These are phyloP conservation scores for Oryzaephilus surinamensis DNA, from an alignment of 1,140 invertebrate genomes.

Conservation along the genomic window DNA sequence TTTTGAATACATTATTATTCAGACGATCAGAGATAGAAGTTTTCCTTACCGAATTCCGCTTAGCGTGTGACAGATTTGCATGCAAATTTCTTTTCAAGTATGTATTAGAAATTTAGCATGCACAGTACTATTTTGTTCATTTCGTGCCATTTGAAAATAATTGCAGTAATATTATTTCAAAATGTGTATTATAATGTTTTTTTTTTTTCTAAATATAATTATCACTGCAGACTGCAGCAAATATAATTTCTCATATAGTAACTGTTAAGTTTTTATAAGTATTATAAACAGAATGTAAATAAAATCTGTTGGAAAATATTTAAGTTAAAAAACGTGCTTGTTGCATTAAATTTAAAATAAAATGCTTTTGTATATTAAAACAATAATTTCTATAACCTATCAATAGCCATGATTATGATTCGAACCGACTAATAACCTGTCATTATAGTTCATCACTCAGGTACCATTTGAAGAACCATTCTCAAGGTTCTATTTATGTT, in stretches of 20 bases:
- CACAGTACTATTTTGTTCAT: constrained; percentile 11
- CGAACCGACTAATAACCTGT: constrained; percentile 14
- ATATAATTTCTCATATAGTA: too few relatives aligned
- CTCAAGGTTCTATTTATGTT: neutral
- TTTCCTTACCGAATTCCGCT: constrained; percentile 31
- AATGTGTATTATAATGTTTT: too few relatives aligned
- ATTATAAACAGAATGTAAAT: too few relatives aligned
- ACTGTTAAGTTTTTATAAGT: too few relatives aligned
- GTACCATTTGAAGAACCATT: neutral
- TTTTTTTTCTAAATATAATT: too few relatives aligned
- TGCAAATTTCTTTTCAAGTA: constrained; percentile 33
- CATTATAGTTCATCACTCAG: constrained; percentile 9
- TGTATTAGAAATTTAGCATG: constrained; percentile 31
- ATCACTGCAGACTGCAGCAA: too few relatives aligned
- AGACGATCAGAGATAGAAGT: constrained; percentile 31
- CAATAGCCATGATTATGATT: constrained; percentile 13
- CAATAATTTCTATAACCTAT: constrained; percentile 12
- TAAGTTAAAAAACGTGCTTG: too few relatives aligned
- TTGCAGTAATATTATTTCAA: too few relatives aligned
- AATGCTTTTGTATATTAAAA: too few relatives aligned
- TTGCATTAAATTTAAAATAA: too few relatives aligned
- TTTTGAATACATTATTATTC: constrained; percentile 31
- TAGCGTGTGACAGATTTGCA: constrained; percentile 33
- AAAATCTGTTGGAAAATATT: too few relatives aligned
- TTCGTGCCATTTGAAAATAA: too few relatives aligned